Evolutionary conservation across 2,113 vertebrate species (phyloP).

Genomic region (Nerophis ophidion): DNA sequence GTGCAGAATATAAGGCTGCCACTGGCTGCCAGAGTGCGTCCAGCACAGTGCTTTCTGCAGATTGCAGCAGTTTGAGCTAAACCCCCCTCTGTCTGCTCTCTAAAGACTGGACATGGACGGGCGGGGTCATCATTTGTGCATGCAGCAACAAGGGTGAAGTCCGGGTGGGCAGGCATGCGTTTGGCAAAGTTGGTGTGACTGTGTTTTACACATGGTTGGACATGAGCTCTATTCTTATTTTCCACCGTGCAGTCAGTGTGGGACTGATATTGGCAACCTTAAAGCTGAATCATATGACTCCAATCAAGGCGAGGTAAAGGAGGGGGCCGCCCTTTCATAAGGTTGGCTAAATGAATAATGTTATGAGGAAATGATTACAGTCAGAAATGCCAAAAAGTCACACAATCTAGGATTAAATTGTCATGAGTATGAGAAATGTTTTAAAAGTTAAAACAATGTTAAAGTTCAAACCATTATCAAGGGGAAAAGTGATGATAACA

Average conservation of each 20-base stretch:
- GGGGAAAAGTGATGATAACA: background rate
- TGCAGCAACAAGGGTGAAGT: constrained; percentile 29
- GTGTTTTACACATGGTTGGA: constrained; percentile 23
- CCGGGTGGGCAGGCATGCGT: constrained; percentile 11
- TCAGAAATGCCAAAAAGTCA: constrained; percentile 3
- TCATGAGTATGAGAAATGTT: too few species aligned
- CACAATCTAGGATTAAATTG: background rate
- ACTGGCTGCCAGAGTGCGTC: constrained; percentile 57
- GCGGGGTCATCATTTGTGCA: constrained; percentile 40
- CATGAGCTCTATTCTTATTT: constrained; percentile 13
- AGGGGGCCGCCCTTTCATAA: constrained; percentile 12
- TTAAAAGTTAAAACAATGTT: too few species aligned
- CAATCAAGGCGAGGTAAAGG: constrained; percentile 10
- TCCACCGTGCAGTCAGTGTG: constrained; percentile 10
- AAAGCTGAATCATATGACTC: constrained; percentile 52
- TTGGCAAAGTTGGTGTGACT: constrained; percentile 33
- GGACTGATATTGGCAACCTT: constrained; percentile 32
- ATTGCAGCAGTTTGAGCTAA: constrained; percentile 71
- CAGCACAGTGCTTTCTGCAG: constrained; percentile 68
- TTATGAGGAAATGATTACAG: background rate
- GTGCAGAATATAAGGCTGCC: constrained; percentile 57
- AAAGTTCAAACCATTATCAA: too few species aligned
- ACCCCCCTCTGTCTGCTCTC: constrained; percentile 64
- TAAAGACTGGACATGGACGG: constrained; percentile 49
- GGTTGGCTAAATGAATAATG: background rate